Evolutionary conservation across 1,140 invertebrate species (phyloP), one percentile per base, ranked within the genome.

Genomic region (Bacillus rossius): DNA sequence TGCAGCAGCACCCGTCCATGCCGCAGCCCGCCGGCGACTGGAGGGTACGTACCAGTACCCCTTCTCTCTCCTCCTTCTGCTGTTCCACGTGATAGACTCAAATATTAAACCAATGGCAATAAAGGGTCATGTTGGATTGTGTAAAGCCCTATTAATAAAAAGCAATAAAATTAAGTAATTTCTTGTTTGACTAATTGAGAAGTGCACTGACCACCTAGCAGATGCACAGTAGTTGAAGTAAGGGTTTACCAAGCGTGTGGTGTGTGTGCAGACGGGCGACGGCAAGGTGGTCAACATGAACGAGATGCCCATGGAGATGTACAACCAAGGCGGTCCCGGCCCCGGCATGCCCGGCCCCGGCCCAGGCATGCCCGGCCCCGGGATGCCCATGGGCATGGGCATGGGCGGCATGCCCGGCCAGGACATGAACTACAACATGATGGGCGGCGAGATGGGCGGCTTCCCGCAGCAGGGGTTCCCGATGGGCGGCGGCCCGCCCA

Each of bases 211-310:
- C n/a, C n/a, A n/a, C n/a, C n/a, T n/a, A n/a, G n/a, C n/a, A n/a
- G n/a, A n/a, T n/a, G n/a, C n/a, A n/a, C n/a, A n/a, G n/a, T n/a
- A n/a, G n/a, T n/a, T n/a, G n/a, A n/a, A n/a, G n/a, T n/a, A n/a
- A n/a, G n/a, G n/a, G n/a, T n/a, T n/a, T n/a, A n/a, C n/a, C n/a
- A 16, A 61, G 71, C 17, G 73, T 73, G 13, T 75, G 73, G 16
- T 75, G 73, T 74, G 73, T 16, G 76, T 75, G 69, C 68, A 76
- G 64, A 77, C 77, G 0, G 76, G 77, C 1, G 77, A 78, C 48
- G 77, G 77, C 1, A 78, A 77, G 58, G 73, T 78, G 19, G 71
- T 77, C 4, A 55, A 61, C 3, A 69, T 74, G 59, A 71, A 71
- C 25, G 68, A 69, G 0, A 75, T 75, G 69, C 53, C 42, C 8